Conservation (phyloP, 2,888 invertebrate genomes). For the Conus canariensis region DNA sequence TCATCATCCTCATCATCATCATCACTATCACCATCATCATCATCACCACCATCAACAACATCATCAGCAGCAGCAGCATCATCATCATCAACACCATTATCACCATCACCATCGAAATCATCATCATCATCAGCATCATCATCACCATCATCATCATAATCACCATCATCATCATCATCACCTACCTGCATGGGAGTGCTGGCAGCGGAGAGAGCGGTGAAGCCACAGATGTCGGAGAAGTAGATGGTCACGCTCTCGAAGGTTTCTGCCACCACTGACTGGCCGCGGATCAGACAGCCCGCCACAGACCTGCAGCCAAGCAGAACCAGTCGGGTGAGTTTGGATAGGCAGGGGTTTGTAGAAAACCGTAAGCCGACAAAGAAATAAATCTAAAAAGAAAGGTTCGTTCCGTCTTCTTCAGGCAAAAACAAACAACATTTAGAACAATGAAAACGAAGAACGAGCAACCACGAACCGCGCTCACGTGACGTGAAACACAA, state of each 20-base stretch:
- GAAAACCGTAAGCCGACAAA: too few relatives aligned
- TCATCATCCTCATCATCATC: not conserved
- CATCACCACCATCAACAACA: not conserved
- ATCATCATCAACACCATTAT: too few relatives aligned
- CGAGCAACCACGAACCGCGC: too few relatives aligned
- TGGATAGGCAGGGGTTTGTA: too few relatives aligned
- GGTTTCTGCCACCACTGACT: conserved; percentile 80
- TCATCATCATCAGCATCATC: not conserved
- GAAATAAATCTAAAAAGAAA: too few relatives aligned
- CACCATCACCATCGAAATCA: not conserved
- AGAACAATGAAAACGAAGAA: too few relatives aligned
- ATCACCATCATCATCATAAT: not conserved
- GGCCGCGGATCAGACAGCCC: conserved; percentile 79
- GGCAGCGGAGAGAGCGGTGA: conserved; percentile 80
- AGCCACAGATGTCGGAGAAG: conserved; percentile 81
- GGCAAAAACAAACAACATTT: too few relatives aligned
- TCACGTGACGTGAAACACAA: too few relatives aligned
- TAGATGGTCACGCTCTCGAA: conserved; percentile 81
- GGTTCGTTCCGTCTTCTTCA: too few relatives aligned
- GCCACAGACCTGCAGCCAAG: conserved; percentile 73
- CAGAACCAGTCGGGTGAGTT: too few relatives aligned
- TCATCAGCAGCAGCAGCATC: not conserved
- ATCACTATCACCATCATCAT: not conserved
- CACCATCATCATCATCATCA: not conserved
- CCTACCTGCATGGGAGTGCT: conserved; percentile 80